These are phyloP conservation scores for Drosophila macrospina DNA, from an alignment of 2,888 invertebrate species.

Conservation along the genomic window DNA sequence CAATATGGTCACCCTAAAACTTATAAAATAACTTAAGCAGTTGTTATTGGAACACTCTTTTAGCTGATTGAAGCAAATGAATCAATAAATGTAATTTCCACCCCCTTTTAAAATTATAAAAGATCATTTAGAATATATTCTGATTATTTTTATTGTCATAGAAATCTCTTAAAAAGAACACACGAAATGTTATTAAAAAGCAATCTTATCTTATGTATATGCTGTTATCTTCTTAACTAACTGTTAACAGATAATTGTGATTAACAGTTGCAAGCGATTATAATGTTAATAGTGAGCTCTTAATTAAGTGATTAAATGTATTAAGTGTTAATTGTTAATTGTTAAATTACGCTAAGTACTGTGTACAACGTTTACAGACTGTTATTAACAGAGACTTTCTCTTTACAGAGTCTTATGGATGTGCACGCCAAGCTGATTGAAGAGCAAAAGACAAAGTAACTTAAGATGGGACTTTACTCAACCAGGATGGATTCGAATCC, in stretches of 20 bases:
- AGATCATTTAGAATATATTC: neutral
- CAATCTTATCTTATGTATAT: neutral
- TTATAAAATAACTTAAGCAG: no score
- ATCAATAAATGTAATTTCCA: no score
- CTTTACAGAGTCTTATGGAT: conserved; percentile 91
- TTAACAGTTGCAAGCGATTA: conserved; percentile 10
- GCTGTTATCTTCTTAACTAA: neutral
- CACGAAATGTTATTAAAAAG: neutral
- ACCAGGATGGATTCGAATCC: neutral
- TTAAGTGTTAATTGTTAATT: neutral
- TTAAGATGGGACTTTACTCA: no score
- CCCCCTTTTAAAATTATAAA: neutral
- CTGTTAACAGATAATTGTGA: conserved; percentile 5
- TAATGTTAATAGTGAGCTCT: neutral
- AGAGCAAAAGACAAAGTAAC: conserved; percentile 46
- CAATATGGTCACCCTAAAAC: no score
- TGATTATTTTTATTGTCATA: no score
- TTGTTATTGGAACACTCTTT: no score
- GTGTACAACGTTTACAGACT: conserved; percentile 1
- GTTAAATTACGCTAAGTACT: conserved; percentile 8
- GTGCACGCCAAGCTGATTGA: conserved; percentile 94
- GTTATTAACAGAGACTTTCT: neutral
- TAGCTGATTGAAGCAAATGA: no score
- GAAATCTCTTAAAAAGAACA: neutral
- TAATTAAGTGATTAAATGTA: no score